Evolutionary conservation across 1,140 invertebrate species (phyloP).

Genomic region (Nephila pilipes): DNA sequence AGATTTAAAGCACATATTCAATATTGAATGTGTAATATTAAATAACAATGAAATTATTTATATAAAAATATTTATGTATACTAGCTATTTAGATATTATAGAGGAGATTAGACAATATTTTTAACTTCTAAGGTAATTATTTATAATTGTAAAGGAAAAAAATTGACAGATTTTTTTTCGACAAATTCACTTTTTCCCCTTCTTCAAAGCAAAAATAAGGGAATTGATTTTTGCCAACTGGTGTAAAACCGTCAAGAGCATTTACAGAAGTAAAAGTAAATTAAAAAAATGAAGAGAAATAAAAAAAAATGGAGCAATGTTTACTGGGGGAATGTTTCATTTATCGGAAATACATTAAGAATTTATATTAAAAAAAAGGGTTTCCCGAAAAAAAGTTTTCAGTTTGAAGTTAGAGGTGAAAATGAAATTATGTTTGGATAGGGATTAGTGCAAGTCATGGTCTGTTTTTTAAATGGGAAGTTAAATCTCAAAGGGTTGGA

Average conservation of each 20-base stretch:
- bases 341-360: slow-evolving; percentile 17
- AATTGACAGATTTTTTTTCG: background rate
- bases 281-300: background rate
- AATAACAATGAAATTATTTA: too few species aligned
- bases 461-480: too few species aligned
- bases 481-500: too few species aligned
- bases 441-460: too few species aligned
- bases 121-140: too few species aligned
- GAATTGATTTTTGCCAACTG: background rate
- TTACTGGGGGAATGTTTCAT: background rate
- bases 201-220: background rate
- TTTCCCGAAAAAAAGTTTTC: background rate
- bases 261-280: background rate
- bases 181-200: background rate
- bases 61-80: too few species aligned
- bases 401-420: too few species aligned
- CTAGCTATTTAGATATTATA: too few species aligned
- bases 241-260: background rate
- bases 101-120: too few species aligned
- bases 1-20: too few species aligned
- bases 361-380: background rate
- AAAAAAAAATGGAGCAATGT: background rate
- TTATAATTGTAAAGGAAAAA: background rate
- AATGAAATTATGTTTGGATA: too few species aligned
- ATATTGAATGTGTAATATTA: too few species aligned